Conservation (phyloP, 1,140 invertebrate genomes). For the Temnothorax longispinosus region DNA sequence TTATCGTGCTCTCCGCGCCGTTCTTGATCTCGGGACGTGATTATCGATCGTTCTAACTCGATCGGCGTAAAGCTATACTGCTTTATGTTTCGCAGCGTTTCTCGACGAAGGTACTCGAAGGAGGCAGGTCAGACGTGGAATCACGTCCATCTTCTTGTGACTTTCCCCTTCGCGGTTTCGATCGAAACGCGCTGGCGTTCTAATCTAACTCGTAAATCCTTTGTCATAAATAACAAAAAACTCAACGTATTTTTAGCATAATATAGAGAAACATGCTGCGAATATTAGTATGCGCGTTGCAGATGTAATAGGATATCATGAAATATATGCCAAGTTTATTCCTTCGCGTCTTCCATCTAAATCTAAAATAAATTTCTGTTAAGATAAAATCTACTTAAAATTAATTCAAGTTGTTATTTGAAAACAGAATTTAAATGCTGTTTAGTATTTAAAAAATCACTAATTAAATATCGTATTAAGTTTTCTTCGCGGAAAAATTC, state of each 20-base stretch:
- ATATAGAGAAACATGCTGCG: neutral
- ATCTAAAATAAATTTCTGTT: neutral
- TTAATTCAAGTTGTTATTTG: neutral
- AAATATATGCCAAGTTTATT: neutral
- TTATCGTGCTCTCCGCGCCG: neutral
- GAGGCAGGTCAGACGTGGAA: constrained; percentile 29
- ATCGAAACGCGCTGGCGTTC: neutral
- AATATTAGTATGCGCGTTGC: neutral
- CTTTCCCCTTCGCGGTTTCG: constrained; percentile 34
- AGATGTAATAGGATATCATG: neutral
- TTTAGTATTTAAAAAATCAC: neutral
- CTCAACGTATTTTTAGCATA: neutral
- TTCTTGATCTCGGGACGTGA: constrained; percentile 38
- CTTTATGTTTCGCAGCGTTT: constrained; percentile 27
- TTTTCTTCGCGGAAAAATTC: neutral
- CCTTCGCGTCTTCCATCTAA: neutral
- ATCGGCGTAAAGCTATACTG: constrained; percentile 28
- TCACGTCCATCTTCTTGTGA: constrained; percentile 40
- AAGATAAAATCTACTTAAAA: neutral
- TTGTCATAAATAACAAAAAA: constrained; percentile 28
- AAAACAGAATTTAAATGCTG: neutral
- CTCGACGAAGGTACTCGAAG: neutral
- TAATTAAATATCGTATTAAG: neutral
- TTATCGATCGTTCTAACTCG: constrained; percentile 48
- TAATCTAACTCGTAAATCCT: constrained; percentile 15